Conservation (phyloP, 2,113 vertebrate genomes). For the Plestiodon gilberti region DNA sequence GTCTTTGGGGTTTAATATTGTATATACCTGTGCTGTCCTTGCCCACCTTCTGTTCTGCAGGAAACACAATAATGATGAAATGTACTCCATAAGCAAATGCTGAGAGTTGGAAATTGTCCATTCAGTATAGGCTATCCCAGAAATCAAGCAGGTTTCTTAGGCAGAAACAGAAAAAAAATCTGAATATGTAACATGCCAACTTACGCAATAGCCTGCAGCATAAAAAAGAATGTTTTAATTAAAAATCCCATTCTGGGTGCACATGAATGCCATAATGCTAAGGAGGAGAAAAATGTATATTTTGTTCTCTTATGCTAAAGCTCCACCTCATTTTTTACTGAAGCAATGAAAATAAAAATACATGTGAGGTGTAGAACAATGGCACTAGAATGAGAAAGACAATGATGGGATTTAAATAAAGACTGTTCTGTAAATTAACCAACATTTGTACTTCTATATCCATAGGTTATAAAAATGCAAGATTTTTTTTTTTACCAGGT, state of each 20-base stretch:
- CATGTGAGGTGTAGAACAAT: not conserved
- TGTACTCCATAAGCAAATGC: not conserved
- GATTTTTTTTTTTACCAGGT: too few relatives aligned
- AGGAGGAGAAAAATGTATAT: not conserved
- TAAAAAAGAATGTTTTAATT: conserved; percentile 31
- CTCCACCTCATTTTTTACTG: not conserved
- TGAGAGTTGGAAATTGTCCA: not conserved
- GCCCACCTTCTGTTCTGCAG: not conserved
- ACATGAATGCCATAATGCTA: conserved; percentile 1
- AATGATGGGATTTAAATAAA: not conserved
- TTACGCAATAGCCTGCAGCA: not conserved
- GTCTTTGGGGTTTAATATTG: not conserved
- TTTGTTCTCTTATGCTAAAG: not conserved
- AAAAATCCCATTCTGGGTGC: not conserved
- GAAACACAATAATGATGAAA: conserved; percentile 2
- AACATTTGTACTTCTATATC: not conserved
- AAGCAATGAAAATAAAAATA: not conserved
- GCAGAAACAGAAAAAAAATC: rapidly evolving
- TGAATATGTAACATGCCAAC: not conserved
- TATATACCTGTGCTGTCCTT: not conserved
- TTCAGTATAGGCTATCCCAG: not conserved
- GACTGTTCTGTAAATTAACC: not conserved
- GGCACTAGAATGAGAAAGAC: not conserved
- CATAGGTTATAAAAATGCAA: not conserved
- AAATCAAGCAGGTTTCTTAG: conserved; percentile 19